Evolutionary conservation across 2,888 invertebrate genomes (phyloP).

Genomic region (Tenodera sinensis): DNA sequence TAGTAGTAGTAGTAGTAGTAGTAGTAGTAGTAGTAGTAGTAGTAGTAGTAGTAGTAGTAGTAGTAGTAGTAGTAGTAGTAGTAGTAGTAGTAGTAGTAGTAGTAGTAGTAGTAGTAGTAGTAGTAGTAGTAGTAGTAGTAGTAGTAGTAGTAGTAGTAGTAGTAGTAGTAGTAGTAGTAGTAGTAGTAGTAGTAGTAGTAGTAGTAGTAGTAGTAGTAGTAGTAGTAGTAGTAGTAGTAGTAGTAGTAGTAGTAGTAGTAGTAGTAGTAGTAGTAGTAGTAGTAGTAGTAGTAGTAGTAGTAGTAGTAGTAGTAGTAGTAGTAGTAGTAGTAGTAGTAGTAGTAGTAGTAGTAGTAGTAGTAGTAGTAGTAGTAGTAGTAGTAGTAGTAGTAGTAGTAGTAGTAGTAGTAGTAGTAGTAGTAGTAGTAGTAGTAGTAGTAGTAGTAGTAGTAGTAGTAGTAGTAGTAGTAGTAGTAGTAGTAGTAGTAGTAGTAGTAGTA

Average conservation of each 20-base stretch:
- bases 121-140: not conserved
- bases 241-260: not conserved
- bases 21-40: not conserved
- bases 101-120: not conserved
- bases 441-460: not conserved
- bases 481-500: not conserved
- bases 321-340: not conserved
- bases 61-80: not conserved
- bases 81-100: not conserved
- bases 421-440: not conserved
- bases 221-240: not conserved
- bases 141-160: not conserved
- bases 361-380: not conserved
- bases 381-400: not conserved
- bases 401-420: not conserved
- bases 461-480: not conserved
- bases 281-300: not conserved
- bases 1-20: not conserved
- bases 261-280: not conserved
- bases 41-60: not conserved
- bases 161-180: not conserved
- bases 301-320: not conserved
- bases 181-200: not conserved
- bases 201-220: not conserved
- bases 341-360: not conserved